A percentile compares a stretch with the other conserved stretches of the same genome.
Evolutionary conservation across 2,888 invertebrate genomes (phyloP).

Genomic region (Boloria selene): DNA sequence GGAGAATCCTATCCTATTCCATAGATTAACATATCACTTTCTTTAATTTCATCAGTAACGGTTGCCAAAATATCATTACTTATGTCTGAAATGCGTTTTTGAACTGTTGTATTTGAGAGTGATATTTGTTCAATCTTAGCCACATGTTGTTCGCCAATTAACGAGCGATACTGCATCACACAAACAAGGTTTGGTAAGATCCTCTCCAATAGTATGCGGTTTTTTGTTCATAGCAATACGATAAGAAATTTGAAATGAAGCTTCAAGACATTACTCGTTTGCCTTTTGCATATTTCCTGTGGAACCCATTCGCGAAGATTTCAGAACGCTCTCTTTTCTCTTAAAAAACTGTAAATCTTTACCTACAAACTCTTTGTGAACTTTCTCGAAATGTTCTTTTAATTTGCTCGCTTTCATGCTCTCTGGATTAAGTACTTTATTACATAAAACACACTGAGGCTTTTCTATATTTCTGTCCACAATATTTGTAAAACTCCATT

Average conservation of each 20-base stretch:
- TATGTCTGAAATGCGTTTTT: constrained; percentile 32
- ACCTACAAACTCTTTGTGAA: constrained; percentile 36
- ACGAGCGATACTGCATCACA: constrained; percentile 40
- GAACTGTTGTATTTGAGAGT: constrained; percentile 36
- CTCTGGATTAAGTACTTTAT: constrained; percentile 43
- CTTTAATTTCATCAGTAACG: constrained; percentile 33
- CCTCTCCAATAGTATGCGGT: constrained; percentile 26
- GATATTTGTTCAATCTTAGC: constrained; percentile 39
- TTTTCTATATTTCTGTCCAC: constrained; percentile 41
- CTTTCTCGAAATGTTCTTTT: constrained; percentile 42
- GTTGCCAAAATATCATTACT: too few relatives aligned
- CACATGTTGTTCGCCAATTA: constrained; percentile 37
- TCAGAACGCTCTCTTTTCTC: constrained; percentile 38
- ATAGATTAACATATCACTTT: constrained; percentile 38
- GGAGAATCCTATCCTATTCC: too few relatives aligned
- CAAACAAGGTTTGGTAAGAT: constrained; percentile 40
- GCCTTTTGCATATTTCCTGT: constrained; percentile 24
- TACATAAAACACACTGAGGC: constrained; percentile 38
- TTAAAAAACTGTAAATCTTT: constrained; percentile 30
- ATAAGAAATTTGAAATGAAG: constrained; percentile 39
- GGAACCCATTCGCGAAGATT: constrained; percentile 37
- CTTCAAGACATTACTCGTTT: constrained; percentile 39
- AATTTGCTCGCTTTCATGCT: constrained; percentile 44
- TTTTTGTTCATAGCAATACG: constrained; percentile 4
- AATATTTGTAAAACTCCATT: constrained; percentile 40